phyloP scores from a whole-genome alignment of 2,888 invertebrate genomes.

The Carpatolechia fugitivella region DNA sequence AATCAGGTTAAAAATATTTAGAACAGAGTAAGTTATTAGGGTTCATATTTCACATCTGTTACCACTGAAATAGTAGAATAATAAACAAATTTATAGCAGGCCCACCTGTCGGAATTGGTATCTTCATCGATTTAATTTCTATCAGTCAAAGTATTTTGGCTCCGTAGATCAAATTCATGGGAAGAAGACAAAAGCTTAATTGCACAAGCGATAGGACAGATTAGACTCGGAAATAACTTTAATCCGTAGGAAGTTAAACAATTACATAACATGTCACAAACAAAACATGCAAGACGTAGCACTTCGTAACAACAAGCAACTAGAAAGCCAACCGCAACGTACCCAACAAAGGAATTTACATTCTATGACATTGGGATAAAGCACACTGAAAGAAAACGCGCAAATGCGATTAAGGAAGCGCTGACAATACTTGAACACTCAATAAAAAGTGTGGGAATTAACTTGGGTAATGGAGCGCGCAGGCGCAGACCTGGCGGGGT shows the following conservation, averaged over 20 bases:
- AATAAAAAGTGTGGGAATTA: conserved; percentile 30
- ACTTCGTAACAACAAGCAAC: conserved; percentile 4
- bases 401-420: conserved; percentile 25
- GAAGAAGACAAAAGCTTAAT: not conserved
- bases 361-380: conserved; percentile 6
- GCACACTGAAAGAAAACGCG: not conserved
- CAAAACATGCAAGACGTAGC: conserved; percentile 7
- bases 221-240: conserved; percentile 9
- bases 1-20: too few relatives aligned
- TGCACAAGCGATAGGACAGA: conserved; percentile 1
- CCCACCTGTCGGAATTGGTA: too few relatives aligned
- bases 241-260: conserved; percentile 13
- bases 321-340: conserved; percentile 10
- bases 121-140: too few relatives aligned
- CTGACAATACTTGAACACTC: conserved; percentile 11
- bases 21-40: too few relatives aligned
- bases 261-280: conserved; percentile 14
- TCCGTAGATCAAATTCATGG: too few relatives aligned
- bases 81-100: too few relatives aligned
- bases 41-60: too few relatives aligned
- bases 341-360: conserved; percentile 5
- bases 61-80: too few relatives aligned
- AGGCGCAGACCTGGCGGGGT: not conserved
- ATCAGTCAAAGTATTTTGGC: too few relatives aligned
- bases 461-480: conserved; percentile 10